phyloP scores from a whole-genome alignment of 2,888 invertebrate species.

The Allacma fusca region DNA sequence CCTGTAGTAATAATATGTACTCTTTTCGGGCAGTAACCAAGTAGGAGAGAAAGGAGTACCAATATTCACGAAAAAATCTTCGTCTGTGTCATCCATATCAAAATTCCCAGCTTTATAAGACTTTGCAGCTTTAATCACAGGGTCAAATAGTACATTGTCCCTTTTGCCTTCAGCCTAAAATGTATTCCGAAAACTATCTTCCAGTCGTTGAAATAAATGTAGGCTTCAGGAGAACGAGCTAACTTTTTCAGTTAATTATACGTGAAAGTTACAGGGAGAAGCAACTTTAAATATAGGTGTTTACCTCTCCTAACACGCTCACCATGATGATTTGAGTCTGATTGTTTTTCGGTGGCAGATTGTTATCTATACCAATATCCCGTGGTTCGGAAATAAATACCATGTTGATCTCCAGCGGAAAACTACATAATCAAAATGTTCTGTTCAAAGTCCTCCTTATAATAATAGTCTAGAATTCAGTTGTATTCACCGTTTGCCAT shows the following conservation, averaged over 20 bases:
- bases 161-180: too few species aligned
- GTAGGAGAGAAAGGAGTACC: conserved; percentile 18
- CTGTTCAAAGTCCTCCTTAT: too few species aligned
- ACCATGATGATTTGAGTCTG: conserved; percentile 21
- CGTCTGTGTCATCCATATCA: conserved; percentile 7
- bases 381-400: conserved; percentile 12
- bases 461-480: too few species aligned
- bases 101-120: conserved; percentile 19
- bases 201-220: too few species aligned
- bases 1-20: conserved; percentile 16
- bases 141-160: conserved; percentile 15
- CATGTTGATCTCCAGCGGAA: conserved; percentile 30
- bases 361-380: conserved; percentile 27
- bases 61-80: not conserved
- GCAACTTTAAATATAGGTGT: too few species aligned
- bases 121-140: conserved; percentile 28
- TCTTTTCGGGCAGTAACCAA: conserved; percentile 21
- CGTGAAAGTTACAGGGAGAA: too few species aligned
- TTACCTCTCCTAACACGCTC: conserved; percentile 29
- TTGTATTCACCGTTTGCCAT: conserved; percentile 10
- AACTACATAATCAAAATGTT: not conserved
- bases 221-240: too few species aligned
- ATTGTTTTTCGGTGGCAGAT: not conserved
- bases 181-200: too few species aligned
- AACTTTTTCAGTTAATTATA: too few species aligned